Evolutionary conservation across 2,888 invertebrate genomes (phyloP).

Genomic region (Hyles lineata): DNA sequence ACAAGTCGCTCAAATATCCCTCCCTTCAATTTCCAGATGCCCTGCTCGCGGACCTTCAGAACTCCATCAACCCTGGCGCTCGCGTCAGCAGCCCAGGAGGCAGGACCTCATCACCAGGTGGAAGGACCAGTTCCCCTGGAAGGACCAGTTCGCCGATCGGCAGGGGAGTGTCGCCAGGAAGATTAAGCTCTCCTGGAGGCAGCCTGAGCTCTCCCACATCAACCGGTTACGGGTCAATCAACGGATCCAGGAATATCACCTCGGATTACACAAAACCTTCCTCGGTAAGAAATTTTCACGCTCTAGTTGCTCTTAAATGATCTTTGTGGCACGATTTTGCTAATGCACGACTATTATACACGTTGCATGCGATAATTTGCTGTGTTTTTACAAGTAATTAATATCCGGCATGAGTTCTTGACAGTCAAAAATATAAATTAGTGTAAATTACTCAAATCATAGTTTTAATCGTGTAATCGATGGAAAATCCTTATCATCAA

Average conservation of each 20-base stretch:
- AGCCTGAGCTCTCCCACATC: slow-evolving; percentile 82
- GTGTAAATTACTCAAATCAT: too few relatives aligned
- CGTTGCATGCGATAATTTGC: too few relatives aligned
- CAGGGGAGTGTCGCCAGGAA: slow-evolving; percentile 80
- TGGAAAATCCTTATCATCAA: too few relatives aligned
- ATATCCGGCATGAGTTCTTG: too few relatives aligned
- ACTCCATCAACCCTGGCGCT: slow-evolving; percentile 91
- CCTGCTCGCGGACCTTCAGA: slow-evolving; percentile 97
- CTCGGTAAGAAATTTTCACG: slow-evolving; percentile 83
- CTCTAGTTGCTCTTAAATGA: not conserved
- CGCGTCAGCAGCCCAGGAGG: slow-evolving; percentile 85
- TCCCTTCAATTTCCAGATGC: slow-evolving; percentile 90
- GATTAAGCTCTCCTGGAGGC: slow-evolving; percentile 77
- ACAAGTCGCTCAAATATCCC: not conserved
- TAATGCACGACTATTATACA: too few relatives aligned
- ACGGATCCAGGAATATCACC: slow-evolving; percentile 85
- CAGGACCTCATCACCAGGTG: slow-evolving; percentile 54
- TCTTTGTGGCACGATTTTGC: too few relatives aligned
- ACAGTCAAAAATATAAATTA: too few relatives aligned
- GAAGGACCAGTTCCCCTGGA: slow-evolving; percentile 67
- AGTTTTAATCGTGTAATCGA: too few relatives aligned
- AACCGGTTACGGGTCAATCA: slow-evolving; percentile 92
- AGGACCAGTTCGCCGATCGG: slow-evolving; percentile 69
- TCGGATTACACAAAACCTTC: slow-evolving; percentile 83
- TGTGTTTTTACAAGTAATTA: too few relatives aligned